Evolutionary conservation across 2,113 vertebrate species (phyloP).

Genomic region (Thamnaconus septentrionalis): DNA sequence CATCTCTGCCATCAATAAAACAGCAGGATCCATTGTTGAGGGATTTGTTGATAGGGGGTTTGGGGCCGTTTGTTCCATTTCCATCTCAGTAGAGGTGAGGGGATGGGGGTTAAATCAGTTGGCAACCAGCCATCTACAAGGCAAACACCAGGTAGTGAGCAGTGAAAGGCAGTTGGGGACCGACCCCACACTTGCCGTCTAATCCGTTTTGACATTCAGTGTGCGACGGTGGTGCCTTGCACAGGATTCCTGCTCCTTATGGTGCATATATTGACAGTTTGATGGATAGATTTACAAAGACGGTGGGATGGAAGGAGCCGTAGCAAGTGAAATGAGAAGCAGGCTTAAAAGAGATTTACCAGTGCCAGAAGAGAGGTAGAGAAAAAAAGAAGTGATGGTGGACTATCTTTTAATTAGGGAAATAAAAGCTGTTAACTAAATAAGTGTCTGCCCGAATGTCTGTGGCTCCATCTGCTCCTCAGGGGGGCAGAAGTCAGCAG

Average conservation of each 20-base stretch:
- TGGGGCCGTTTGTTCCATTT: constrained; percentile 48
- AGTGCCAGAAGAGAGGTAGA: not conserved
- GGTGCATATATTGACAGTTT: constrained; percentile 3
- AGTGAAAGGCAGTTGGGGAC: constrained; percentile 4
- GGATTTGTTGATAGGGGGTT: constrained; percentile 47
- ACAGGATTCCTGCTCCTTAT: not conserved
- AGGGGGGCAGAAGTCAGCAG: constrained; percentile 11
- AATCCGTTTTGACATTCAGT: constrained; percentile 30
- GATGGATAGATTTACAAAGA: not conserved
- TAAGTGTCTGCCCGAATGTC: constrained; percentile 19
- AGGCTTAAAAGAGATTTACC: not conserved
- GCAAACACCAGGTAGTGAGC: constrained; percentile 12
- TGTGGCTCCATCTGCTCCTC: constrained; percentile 19
- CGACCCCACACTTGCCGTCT: constrained; percentile 15
- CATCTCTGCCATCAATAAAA: constrained; percentile 28
- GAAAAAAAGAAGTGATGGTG: not conserved
- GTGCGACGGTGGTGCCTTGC: not conserved
- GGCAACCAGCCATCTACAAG: constrained; percentile 17
- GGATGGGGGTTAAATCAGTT: constrained; percentile 40
- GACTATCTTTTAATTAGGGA: constrained; percentile 44
- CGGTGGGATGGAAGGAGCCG: constrained; percentile 2
- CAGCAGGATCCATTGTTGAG: constrained; percentile 49
- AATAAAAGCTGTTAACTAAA: constrained; percentile 52
- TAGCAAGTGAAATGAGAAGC: not conserved
- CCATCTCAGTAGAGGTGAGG: constrained; percentile 37